A percentile compares a stretch with the other conserved stretches of the same genome.
phyloP scores from a whole-genome alignment of 2,797 vertebrate species.

The Phyllotis vaccarum region DNA sequence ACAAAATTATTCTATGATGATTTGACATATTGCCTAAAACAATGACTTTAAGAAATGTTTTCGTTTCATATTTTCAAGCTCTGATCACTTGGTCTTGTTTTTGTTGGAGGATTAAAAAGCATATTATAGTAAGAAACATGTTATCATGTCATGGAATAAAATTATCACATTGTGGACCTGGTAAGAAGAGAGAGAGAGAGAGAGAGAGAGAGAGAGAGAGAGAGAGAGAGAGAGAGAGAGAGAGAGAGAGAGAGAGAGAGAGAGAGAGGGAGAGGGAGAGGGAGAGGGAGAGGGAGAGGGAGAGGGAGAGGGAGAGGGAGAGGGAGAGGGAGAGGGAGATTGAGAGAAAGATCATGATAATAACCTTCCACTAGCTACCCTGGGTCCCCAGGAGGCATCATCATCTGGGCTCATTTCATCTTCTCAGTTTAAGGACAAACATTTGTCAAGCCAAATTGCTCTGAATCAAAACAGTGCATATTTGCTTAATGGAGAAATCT shows the following conservation, averaged over 20 bases:
- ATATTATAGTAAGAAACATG: background rate
- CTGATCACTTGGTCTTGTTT: background rate
- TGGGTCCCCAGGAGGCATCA: background rate
- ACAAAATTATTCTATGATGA: background rate
- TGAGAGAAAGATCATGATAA: background rate
- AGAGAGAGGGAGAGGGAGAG: background rate
- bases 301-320: no score
- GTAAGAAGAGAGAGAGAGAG: background rate
- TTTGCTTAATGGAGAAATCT: background rate
- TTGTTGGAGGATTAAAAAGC: background rate
- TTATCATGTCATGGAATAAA: background rate
- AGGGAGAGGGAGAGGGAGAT: background rate
- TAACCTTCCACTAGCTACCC: background rate
- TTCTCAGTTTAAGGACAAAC: background rate
- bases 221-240: no score
- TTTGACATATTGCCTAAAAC: no score
- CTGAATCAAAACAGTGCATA: constrained; percentile 11
- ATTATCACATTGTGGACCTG: background rate
- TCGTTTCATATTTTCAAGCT: background rate
- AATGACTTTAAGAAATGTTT: background rate
- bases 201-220: background rate
- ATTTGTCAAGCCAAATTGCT: background rate
- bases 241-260: no score
- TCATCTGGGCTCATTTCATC: background rate
- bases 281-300: no score